Evolutionary conservation across 92 coral and sea anemone species (phyloP).

Genomic region (Parazoanthus atlanticus): DNA sequence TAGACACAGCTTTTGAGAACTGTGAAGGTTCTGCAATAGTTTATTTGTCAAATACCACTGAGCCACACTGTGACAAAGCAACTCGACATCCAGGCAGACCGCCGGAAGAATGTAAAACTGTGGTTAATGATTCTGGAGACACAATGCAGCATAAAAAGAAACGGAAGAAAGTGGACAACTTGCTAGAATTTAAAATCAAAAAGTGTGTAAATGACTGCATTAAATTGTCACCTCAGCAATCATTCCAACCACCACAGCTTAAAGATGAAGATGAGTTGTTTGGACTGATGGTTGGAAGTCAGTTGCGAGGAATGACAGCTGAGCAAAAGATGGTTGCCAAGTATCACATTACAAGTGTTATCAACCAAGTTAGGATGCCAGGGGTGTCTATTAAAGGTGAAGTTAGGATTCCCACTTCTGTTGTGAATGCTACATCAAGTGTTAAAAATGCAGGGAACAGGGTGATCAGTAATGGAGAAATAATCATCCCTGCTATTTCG

Average conservation of each 20-base stretch:
- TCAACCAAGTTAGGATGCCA: constrained; percentile 38
- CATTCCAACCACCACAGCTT: background rate
- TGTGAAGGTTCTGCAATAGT: constrained; percentile 25
- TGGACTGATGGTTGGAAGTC: constrained; percentile 37
- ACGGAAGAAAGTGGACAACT: constrained; percentile 21
- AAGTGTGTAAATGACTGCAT: constrained; percentile 27
- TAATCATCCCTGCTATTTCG: background rate
- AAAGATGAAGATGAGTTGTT: constrained; percentile 36
- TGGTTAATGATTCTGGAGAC: background rate
- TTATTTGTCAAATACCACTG: background rate
- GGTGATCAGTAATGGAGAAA: background rate
- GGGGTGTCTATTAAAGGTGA: constrained; percentile 29
- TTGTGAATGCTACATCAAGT: background rate
- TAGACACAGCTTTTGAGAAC: constrained; percentile 20
- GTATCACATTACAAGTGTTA: constrained; percentile 42
- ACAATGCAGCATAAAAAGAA: background rate
- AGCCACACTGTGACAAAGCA: background rate
- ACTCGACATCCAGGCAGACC: background rate
- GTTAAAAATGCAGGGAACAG: background rate
- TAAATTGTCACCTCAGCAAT: constrained; percentile 1
- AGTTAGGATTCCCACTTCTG: constrained; percentile 16
- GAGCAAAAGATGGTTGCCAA: constrained; percentile 38
- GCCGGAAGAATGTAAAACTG: background rate
- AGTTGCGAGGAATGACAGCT: constrained; percentile 32
- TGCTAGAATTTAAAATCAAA: constrained; percentile 5